Base-by-base conservation (phyloP, 2,113 vertebrate species). In the Rhadina sibilatrix region DNA sequence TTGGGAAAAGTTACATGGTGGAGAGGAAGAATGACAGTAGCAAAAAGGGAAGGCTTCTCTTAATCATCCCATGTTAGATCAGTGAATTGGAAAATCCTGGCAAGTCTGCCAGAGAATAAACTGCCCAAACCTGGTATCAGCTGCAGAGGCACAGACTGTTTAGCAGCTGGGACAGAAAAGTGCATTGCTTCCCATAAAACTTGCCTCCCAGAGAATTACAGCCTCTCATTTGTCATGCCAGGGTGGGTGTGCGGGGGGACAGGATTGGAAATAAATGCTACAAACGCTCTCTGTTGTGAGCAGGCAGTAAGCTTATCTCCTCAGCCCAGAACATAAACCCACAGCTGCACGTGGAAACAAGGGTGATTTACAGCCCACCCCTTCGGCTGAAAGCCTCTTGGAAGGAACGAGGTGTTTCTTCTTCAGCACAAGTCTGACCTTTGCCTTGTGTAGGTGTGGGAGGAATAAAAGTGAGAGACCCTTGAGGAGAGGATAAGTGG, bases 241-340 rank as follows among this genome's bases (percentile, higher is more conserved):
- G 56, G 71, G 72, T 92, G 70, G 69, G 64, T 24, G 75, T 47
- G 61, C 8, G 16, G 15, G 31, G 93, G 42, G 65, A 90, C 61
- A 78, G 16, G 50, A 21, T 3, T 49, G 78, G 75, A 94, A 90
- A 72, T 87, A 90, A 95, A 85, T 6, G 61, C 77, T 59, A 77
- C n/a, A n/a, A 80, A 77, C 0, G 1, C 38, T 57, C 60, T 76
- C 66, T 54, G 27, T 59, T 65, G 78, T 5, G 49, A 96, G 77
- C 15, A 81, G 79, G 85, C 69, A 95, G 69, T 83, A 69, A 19
- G 78, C 95, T 97, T 95, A 90, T 96, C 94, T 94, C 90, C 69
- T 85, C 57, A 22, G 89, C 49, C 54, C 83, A 89, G 85, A 88
- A 71, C 38, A 82, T 91, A 88, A 97, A 3, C 53, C 20, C 2